Base-by-base conservation (phyloP, 2,113 vertebrate species). In the Perccottus glenii region DNA sequence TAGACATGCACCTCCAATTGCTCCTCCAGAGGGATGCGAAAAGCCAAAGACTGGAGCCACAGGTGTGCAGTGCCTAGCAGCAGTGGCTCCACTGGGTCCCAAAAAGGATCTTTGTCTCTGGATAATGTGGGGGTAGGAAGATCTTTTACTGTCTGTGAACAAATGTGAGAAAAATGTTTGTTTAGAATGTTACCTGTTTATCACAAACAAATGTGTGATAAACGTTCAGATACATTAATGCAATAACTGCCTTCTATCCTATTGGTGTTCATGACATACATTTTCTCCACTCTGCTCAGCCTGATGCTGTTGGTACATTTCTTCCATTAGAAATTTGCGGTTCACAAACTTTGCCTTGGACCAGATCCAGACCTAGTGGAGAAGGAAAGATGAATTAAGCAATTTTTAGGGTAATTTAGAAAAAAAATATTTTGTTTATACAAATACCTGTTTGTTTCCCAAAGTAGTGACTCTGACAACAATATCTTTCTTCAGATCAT, bases 311-410 rank as follows among this genome's bases (percentile, higher is more conserved):
- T 93, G 94, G 80, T 96, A 96, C 44, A 94, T 66, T 35, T 96
- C 95, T 64, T 96, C 94, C 94, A 96, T 97, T 15, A 96, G 89
- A 82, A 94, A 96, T 77, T 96, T 97, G 49, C 94, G 94, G 60
- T 96, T 95, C 51, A 96, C 91, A 74, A 96, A 96, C 87, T 96
- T 97, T 48, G 91, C 86, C 84, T 95, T 95, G 56, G 94, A 96
- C 95, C 95, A 96, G 12, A 95, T 75, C 95, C 95, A 97, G 1
- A 96, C 94, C 95, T 97, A 69, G 3, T 68, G 67, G 77, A 15
- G 33, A 11, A 32, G 6, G 7, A 15, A 42, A 35, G 49, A 36
- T 62, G 16, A 19, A 35, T 1, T 48, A 52, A 40, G 6, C 11
- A 5, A 2, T 6, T 6, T n/a, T 40, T 40, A 53, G 12, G 7